These are phyloP conservation scores for Cheilosia vulpina DNA, from an alignment of 2,888 invertebrate genomes.

Conservation along the genomic window DNA sequence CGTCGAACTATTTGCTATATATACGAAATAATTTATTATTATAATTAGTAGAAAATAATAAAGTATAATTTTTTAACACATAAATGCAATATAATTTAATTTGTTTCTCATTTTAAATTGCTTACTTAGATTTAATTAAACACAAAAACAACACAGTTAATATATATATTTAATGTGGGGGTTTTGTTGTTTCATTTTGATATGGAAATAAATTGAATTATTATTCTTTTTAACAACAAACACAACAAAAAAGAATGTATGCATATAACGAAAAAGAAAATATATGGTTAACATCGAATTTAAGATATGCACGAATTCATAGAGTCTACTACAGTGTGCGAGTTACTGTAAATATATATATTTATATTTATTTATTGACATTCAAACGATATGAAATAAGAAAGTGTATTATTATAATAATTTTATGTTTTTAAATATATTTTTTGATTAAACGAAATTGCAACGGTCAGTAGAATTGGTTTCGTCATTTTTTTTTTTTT, in stretches of 20 bases:
- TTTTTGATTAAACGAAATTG: slow-evolving; percentile 37
- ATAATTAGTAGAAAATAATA: slow-evolving; percentile 27
- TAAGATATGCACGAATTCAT: slow-evolving; percentile 71
- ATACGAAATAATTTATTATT: slow-evolving; percentile 28
- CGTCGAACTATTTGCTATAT: slow-evolving; percentile 33
- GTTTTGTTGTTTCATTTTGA: slow-evolving; percentile 25
- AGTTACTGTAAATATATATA: slow-evolving; percentile 6
- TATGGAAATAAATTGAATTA: slow-evolving; percentile 65
- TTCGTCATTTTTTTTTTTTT: slow-evolving; percentile 11
- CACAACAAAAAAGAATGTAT: slow-evolving; percentile 29
- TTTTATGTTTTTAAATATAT: slow-evolving; percentile 10
- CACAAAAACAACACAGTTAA: slow-evolving; percentile 42
- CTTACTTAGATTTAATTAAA: slow-evolving; percentile 19
- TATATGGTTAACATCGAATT: slow-evolving; percentile 44
- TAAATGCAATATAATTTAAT: slow-evolving; percentile 30
- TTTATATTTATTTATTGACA: slow-evolving; percentile 43
- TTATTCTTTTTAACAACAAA: slow-evolving; percentile 52
- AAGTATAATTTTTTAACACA: slow-evolving; percentile 17
- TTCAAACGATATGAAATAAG: slow-evolving; percentile 70
- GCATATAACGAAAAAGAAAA: slow-evolving; percentile 21
- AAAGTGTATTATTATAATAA: slow-evolving; percentile 14
- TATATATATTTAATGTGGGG: slow-evolving; percentile 15
- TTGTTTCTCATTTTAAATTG: background rate
- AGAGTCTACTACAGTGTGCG: slow-evolving; percentile 18
- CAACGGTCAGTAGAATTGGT: slow-evolving; percentile 30